These are phyloP conservation scores for Thunnus thynnus DNA, from an alignment of 2,113 vertebrate species.

Conservation along the genomic window DNA sequence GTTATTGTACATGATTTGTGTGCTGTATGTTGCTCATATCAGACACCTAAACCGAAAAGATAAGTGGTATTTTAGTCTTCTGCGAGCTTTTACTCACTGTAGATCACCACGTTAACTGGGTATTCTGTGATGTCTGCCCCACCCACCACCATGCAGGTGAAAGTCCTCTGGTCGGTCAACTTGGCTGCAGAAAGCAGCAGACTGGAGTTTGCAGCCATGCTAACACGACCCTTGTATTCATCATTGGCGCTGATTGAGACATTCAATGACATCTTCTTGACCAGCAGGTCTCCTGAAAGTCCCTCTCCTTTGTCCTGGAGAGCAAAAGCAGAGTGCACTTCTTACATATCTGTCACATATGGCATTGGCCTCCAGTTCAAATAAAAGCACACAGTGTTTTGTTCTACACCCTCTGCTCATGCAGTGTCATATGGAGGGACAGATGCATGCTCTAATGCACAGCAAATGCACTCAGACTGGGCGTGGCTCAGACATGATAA, in stretches of 20 bases:
- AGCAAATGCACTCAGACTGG: slow-evolving; percentile 70
- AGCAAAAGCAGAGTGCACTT: slow-evolving; percentile 19
- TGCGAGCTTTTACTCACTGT: slow-evolving; percentile 90
- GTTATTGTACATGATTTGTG: background rate
- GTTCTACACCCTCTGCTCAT: slow-evolving; percentile 7
- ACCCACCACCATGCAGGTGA: slow-evolving; percentile 92
- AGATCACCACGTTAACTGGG: slow-evolving; percentile 87
- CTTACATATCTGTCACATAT: slow-evolving; percentile 34
- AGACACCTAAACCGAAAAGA: background rate
- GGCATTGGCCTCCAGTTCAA: slow-evolving; percentile 27
- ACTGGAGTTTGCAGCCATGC: slow-evolving; percentile 88
- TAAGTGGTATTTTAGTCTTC: background rate
- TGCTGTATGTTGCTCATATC: slow-evolving; percentile 3
- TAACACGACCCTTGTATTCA: slow-evolving; percentile 90
- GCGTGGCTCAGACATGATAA: slow-evolving; percentile 72
- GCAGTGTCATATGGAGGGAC: slow-evolving; percentile 39
- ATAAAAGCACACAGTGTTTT: slow-evolving; percentile 31
- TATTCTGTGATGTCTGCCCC: slow-evolving; percentile 85
- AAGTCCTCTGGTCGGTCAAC: slow-evolving; percentile 90
- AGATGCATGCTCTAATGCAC: slow-evolving; percentile 59
- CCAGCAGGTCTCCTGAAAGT: slow-evolving; percentile 70
- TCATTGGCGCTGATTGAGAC: slow-evolving; percentile 78
- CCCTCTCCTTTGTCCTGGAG: slow-evolving; percentile 72
- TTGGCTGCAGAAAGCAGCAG: slow-evolving; percentile 88
- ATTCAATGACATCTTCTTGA: slow-evolving; percentile 45